A percentile compares a stretch with the other conserved stretches of the same genome.
These are phyloP conservation scores for Lasioglossum pauxillum DNA, from an alignment of 2,888 invertebrate genomes.

Conservation along the genomic window DNA sequence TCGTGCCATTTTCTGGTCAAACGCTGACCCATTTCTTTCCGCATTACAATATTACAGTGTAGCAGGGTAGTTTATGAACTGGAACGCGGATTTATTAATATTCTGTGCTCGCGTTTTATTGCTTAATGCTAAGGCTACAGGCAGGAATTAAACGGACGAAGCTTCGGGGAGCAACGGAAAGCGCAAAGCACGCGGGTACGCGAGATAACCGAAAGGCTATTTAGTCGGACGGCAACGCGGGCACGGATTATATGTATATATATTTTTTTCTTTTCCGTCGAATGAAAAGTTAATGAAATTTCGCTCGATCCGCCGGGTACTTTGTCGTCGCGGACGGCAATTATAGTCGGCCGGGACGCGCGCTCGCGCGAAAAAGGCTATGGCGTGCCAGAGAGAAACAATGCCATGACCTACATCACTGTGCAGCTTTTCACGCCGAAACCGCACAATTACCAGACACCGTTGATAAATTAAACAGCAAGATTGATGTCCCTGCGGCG, in stretches of 20 bases:
- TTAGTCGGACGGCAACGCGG: not conserved
- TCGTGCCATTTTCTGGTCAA: not conserved
- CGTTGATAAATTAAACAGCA: conserved; percentile 25
- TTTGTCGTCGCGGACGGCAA: conserved; percentile 7
- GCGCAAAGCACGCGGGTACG: not conserved
- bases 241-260: not conserved
- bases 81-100: not conserved
- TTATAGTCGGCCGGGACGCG: not conserved
- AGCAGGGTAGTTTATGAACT: not conserved
- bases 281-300: conserved; percentile 11
- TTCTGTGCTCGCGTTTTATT: not conserved
- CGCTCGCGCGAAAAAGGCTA: conserved; percentile 10
- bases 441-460: conserved; percentile 1
- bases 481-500: conserved; percentile 18
- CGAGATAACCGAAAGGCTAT: not conserved
- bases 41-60: not conserved
- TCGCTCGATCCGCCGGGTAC: not conserved
- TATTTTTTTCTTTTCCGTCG: not conserved
- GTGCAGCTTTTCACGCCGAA: conserved; percentile 1
- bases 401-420: conserved; percentile 29
- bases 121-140: not conserved
- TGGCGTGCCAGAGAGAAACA: conserved; percentile 4
- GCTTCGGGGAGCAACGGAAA: not conserved
- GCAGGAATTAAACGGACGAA: not conserved
- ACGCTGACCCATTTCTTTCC: not conserved